phyloP scores from a whole-genome alignment of 2,888 invertebrate genomes.

The Quadroppia sp. region DNA sequence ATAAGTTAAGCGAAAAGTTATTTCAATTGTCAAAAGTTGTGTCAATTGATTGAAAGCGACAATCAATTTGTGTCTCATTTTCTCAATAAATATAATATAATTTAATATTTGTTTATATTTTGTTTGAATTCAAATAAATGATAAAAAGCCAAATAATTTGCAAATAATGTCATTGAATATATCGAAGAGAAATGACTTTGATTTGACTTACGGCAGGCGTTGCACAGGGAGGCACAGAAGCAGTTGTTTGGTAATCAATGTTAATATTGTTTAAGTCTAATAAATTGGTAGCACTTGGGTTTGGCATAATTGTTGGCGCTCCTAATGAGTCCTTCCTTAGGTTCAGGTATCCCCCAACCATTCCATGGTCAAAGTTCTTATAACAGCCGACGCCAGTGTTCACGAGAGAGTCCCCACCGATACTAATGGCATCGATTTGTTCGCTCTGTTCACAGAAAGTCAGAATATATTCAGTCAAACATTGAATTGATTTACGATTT shows the following conservation, averaged over 20 bases:
- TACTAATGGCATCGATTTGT: slow-evolving; percentile 47
- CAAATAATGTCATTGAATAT: neutral
- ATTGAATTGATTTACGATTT: too few species aligned
- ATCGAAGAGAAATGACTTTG: neutral
- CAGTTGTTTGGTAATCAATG: neutral
- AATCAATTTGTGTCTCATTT: too few species aligned
- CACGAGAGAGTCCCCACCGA: slow-evolving; percentile 49
- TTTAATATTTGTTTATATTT: too few species aligned
- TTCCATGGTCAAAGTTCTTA: slow-evolving; percentile 53
- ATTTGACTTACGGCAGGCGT: slow-evolving; percentile 1
- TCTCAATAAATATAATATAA: too few species aligned
- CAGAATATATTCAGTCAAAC: too few species aligned
- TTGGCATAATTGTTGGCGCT: neutral
- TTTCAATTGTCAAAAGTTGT: too few species aligned
- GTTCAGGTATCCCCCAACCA: slow-evolving; percentile 49
- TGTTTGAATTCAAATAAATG: too few species aligned
- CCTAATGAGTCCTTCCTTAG: slow-evolving; percentile 47
- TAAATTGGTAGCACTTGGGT: slow-evolving; percentile 28
- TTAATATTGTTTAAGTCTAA: slow-evolving; percentile 1
- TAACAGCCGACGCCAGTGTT: slow-evolving; percentile 54
- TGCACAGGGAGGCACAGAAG: slow-evolving; percentile 19
- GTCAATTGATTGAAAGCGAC: too few species aligned
- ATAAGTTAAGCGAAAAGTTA: too few species aligned
- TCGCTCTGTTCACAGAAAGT: neutral
- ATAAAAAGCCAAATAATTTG: neutral